These are phyloP conservation scores for Orchesella cincta DNA, from an alignment of 1,140 invertebrate species.

Conservation along the genomic window DNA sequence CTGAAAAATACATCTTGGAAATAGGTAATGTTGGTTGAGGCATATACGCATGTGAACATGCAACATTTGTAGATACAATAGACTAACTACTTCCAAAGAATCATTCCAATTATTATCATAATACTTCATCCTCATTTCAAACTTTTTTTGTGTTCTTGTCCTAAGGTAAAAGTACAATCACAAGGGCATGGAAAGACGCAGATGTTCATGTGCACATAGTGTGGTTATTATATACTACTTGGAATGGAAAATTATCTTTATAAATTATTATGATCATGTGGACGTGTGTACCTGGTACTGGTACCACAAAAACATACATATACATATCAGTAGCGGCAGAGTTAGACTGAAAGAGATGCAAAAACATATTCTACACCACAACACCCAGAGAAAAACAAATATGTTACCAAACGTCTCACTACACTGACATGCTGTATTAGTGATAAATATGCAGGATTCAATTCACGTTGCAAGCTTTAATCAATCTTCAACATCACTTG, in stretches of 20 bases:
- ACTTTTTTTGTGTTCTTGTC: not conserved
- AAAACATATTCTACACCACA: too few relatives aligned
- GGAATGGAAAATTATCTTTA: constrained; percentile 9
- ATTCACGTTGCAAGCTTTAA: too few relatives aligned
- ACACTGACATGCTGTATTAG: too few relatives aligned
- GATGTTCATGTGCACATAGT: constrained; percentile 13
- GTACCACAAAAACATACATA: too few relatives aligned
- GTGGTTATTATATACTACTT: constrained; percentile 18
- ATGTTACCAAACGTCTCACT: too few relatives aligned
- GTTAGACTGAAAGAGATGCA: too few relatives aligned
- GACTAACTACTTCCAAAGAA: not conserved
- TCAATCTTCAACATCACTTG: too few relatives aligned
- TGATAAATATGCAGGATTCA: too few relatives aligned
- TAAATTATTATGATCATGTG: not conserved
- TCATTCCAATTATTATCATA: constrained; percentile 18
- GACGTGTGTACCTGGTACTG: not conserved
- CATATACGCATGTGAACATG: not conserved
- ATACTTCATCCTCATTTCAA: not conserved
- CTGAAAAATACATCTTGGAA: not conserved
- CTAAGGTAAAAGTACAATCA: constrained; percentile 13
- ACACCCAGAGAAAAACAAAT: too few relatives aligned
- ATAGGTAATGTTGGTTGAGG: not conserved
- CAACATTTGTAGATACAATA: not conserved
- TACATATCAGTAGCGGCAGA: too few relatives aligned
- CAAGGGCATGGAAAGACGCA: constrained; percentile 21